A percentile compares a stretch with the other conserved stretches of the same genome.
phyloP scores from a whole-genome alignment of 2,113 vertebrate species.

The Cacatua alba region DNA sequence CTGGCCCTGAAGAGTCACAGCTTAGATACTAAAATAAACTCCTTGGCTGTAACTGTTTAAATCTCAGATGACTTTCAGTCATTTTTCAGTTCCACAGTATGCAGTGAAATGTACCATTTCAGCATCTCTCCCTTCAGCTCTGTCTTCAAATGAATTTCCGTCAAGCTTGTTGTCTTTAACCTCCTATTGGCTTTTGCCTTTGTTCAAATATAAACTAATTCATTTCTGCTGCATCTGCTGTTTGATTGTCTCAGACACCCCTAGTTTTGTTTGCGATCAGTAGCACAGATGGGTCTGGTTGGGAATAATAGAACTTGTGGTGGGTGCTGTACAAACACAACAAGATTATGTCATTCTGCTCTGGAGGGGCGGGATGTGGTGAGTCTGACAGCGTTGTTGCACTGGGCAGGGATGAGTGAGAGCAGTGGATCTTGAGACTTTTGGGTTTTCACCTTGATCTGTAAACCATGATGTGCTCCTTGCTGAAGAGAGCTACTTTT shows the following conservation, averaged over 20 bases:
- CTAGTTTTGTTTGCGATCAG: not conserved
- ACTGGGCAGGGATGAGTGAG: not conserved
- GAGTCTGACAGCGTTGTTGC: not conserved
- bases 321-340: not conserved
- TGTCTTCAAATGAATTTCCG: not conserved
- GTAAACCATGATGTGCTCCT: not conserved
- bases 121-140: not conserved
- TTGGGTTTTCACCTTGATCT: not conserved
- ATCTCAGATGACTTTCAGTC: constrained; percentile 31
- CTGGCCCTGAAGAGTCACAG: constrained; percentile 24
- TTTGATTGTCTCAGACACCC: constrained; percentile 28
- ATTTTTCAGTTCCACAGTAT: not conserved
- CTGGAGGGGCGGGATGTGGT: not conserved
- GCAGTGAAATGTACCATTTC: constrained; percentile 27
- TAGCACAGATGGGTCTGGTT: not conserved
- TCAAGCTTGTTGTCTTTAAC: constrained; percentile 41
- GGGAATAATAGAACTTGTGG: not conserved
- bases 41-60: constrained; percentile 34
- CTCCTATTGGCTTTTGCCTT: constrained; percentile 35
- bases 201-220: constrained; percentile 61
- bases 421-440: not conserved
- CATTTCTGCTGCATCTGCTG: constrained; percentile 24
- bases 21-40: constrained; percentile 24
- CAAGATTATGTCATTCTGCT: not conserved
- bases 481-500: not conserved